Evolutionary conservation across 2,888 invertebrate species (phyloP), one percentile per base, ranked within the genome.

Genomic region (Pyrocoelia pectoralis): DNA sequence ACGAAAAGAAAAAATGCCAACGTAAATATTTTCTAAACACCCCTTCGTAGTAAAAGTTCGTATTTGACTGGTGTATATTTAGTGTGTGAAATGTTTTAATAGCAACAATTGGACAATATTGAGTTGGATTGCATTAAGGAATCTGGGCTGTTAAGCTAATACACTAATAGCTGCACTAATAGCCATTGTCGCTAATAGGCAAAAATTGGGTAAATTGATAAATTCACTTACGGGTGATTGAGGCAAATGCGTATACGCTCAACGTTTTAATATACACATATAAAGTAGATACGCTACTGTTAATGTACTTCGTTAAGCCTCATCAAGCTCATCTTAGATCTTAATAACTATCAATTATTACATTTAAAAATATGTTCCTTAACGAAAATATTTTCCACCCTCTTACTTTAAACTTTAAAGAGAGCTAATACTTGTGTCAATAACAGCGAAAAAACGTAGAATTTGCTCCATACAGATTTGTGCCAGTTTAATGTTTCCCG

Each of bases 121-220:
- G 81, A 80, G 80, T 76, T 81, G 81, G 80, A 81, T 81, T 81
- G 80, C 81, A 81, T 81, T 81, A 82, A 81, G 78, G 82, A 82
- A 82, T 82, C 81, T 80, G 80, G 76, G 78, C 80, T 79, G 79
- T 81, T 81, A 81, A 80, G 80, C 79, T 80, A 80, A 80, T 79
- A 79, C 77, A 80, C 80, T 80, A 79, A 79, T 80, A 79, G 79
- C 79, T 80, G 80, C 79, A 80, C 80, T 81, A 81, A 81, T 81
- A 80, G 81, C 79, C 78, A 80, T 80, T 80, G 80, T 80, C 77
- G 79, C 81, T 82, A 82, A 82, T 82, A 79, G 81, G 81, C 81
- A 81, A 82, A 82, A 82, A 82, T 82, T 82, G 81, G 81, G 81
- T 82, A 82, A 82, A 82, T 82, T 82, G 81, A 82, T 82, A 81